Conservation (phyloP, 2,888 invertebrate species). For the Brenthis ino region DNA sequence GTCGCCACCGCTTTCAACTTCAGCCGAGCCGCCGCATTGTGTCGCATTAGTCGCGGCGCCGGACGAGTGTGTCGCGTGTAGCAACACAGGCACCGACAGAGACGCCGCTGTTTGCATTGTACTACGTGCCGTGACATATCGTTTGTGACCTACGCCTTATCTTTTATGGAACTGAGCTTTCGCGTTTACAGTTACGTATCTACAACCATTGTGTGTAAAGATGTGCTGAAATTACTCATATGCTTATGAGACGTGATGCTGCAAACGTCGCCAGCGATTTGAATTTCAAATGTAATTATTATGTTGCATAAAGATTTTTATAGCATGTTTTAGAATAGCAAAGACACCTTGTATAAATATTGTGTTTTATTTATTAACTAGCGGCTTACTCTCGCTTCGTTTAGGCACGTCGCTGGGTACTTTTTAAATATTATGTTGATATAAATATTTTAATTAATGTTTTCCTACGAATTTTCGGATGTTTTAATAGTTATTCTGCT, state of each 20-base stretch:
- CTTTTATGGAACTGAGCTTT: slow-evolving; percentile 56
- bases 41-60: slow-evolving; percentile 72
- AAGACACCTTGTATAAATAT: neutral
- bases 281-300: slow-evolving; percentile 14
- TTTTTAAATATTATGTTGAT: too few relatives aligned
- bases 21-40: slow-evolving; percentile 61
- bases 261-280: slow-evolving; percentile 45
- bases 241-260: slow-evolving; percentile 48
- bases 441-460: too few relatives aligned
- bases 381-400: too few relatives aligned
- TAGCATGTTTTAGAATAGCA: neutral
- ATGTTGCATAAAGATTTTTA: neutral
- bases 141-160: slow-evolving; percentile 66
- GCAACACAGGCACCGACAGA: slow-evolving; percentile 74
- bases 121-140: slow-evolving; percentile 78
- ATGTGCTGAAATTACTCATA: slow-evolving; percentile 25
- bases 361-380: too few relatives aligned
- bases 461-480: too few relatives aligned
- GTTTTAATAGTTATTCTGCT: too few relatives aligned
- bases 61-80: slow-evolving; percentile 56
- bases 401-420: too few relatives aligned
- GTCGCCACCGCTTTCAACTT: slow-evolving; percentile 61
- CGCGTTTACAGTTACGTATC: slow-evolving; percentile 34
- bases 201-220: slow-evolving; percentile 33
- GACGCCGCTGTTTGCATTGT: slow-evolving; percentile 80